Base-by-base conservation (phyloP, 2,888 invertebrate genomes). In the Phrixothrix hirtus region DNA sequence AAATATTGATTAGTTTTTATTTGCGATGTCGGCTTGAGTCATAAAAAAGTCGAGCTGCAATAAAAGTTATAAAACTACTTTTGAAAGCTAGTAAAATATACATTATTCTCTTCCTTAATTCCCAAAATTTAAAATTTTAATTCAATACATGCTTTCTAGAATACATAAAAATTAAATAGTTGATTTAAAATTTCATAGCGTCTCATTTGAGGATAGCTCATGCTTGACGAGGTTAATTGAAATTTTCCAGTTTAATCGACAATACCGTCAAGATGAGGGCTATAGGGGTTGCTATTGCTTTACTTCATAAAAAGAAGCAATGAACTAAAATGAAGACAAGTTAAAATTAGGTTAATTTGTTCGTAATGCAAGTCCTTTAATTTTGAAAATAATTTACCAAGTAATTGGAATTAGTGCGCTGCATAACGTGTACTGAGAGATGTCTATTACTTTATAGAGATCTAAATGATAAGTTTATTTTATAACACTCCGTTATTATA, bases 281-380 rank as follows among this genome's bases (percentile, higher is more conserved):
- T 29, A 27, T 27, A 29, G 27, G 27, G 39, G 27, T 10, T 14
- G 39, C 25, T 32, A 34, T 48, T 41, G 31, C 39, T 42, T 39
- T 11, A 30, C 34, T 48, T n/a, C 13, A 21, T n/a, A 17, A 41
- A 41, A 48, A 48, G 48, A 42, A 48, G 41, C 41, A 48, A 48
- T 48, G 32, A 39, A 41, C 34, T 48, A 35, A 49, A 36, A 49
- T 42, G 49, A 49, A 42, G 49, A 49, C 49, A 25, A 30, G 42
- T 35, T 35, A 25, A 49, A 49, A 49, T 49, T 42, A 42, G 42
- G 42, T 42, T 47, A 47, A 47, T 47, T 47, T 39, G 38, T 47
- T 32, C 50, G 38, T 46, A 50, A 46, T 49, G 50, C 47, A 55
- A 43, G 50, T 46, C 30, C 50, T 57, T 54, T 57, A 57, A 57